Conservation (phyloP, 1,140 invertebrate genomes). For the Brachystomella parvula region DNA sequence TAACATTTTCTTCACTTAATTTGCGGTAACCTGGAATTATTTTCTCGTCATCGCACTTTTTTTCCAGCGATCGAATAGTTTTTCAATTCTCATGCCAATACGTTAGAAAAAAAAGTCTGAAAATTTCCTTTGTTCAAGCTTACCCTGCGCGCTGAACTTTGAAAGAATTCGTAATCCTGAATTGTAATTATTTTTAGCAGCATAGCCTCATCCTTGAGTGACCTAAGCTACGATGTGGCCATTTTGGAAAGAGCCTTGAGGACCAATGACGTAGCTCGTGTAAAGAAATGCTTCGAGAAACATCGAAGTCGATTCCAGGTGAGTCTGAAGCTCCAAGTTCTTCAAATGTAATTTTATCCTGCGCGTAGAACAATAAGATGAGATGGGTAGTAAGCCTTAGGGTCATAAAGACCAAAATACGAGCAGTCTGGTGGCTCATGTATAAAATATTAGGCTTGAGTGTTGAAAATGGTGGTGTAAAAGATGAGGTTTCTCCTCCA, state of each 20-base stretch:
- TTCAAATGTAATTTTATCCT: not conserved
- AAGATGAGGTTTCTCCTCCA: too few species aligned
- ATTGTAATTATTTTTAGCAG: slow-evolving; percentile 36
- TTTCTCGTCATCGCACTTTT: too few species aligned
- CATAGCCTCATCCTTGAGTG: slow-evolving; percentile 48
- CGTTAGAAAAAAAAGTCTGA: not conserved
- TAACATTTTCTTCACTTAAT: not conserved
- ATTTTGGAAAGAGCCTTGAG: slow-evolving; percentile 50
- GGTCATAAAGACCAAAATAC: not conserved
- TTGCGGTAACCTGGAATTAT: not conserved
- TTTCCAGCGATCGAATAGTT: too few species aligned
- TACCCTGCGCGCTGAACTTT: not conserved
- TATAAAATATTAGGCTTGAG: too few species aligned
- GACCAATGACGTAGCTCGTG: slow-evolving; percentile 48
- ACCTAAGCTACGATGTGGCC: slow-evolving; percentile 49
- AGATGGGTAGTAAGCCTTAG: not conserved
- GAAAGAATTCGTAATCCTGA: not conserved
- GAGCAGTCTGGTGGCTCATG: too few species aligned
- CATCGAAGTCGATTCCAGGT: slow-evolving; percentile 52
- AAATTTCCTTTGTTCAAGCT: not conserved
- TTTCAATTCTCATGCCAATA: not conserved
- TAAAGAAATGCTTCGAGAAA: slow-evolving; percentile 49
- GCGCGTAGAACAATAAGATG: not conserved
- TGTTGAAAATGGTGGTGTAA: too few species aligned
- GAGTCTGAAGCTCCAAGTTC: slow-evolving; percentile 16